Evolutionary conservation across 2,797 vertebrate species (phyloP).

Genomic region (Sebastolobus alascanus): DNA sequence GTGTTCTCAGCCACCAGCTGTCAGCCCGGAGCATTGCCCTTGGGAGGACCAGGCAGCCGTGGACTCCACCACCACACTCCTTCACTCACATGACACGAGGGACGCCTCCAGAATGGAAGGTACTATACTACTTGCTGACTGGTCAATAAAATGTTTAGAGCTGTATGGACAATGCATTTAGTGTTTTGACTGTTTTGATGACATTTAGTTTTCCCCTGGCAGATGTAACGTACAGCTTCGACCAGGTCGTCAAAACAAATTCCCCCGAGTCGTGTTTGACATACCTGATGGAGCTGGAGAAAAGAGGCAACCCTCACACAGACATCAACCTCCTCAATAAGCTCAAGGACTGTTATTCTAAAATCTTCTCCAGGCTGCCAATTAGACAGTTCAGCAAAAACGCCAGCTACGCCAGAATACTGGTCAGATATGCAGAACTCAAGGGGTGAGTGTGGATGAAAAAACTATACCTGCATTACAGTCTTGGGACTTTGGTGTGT

Average conservation of each 20-base stretch:
- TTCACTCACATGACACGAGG: slow-evolving; percentile 77
- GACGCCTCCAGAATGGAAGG: slow-evolving; percentile 75
- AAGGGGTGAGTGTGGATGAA: slow-evolving; percentile 87
- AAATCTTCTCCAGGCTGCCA: slow-evolving; percentile 89
- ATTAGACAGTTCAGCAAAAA: slow-evolving; percentile 91
- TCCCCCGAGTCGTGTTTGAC: slow-evolving; percentile 91
- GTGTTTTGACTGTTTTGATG: neutral
- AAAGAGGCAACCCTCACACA: slow-evolving; percentile 86
- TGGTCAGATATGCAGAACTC: slow-evolving; percentile 95
- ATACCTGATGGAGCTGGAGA: slow-evolving; percentile 91
- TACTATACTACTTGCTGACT: slow-evolving; percentile 22
- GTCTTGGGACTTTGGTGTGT: too few relatives aligned
- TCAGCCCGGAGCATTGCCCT: slow-evolving; percentile 68
- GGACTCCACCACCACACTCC: slow-evolving; percentile 86
- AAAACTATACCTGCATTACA: neutral
- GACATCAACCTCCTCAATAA: slow-evolving; percentile 87
- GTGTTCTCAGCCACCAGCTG: slow-evolving; percentile 73
- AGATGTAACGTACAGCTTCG: slow-evolving; percentile 92
- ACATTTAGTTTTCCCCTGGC: slow-evolving; percentile 28
- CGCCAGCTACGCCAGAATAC: slow-evolving; percentile 92
- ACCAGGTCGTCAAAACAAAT: slow-evolving; percentile 88
- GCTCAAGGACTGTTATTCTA: slow-evolving; percentile 91
- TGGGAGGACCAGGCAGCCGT: slow-evolving; percentile 82
- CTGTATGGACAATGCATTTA: neutral
- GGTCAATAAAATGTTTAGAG: neutral